These are phyloP conservation scores for Chrysoperla carnea DNA, from an alignment of 1,140 invertebrate genomes.

Conservation along the genomic window DNA sequence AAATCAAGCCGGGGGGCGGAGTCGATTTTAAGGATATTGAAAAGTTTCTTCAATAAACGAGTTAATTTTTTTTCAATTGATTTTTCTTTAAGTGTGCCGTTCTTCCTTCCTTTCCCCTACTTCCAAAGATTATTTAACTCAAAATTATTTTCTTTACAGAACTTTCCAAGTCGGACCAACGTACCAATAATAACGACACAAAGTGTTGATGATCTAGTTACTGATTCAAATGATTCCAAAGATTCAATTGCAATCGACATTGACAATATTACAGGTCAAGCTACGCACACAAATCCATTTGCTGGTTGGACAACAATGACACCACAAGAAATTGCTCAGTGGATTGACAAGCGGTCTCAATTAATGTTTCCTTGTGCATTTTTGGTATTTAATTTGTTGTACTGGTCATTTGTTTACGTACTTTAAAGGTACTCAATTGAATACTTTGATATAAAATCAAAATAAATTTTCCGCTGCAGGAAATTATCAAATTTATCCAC, in stretches of 20 bases:
- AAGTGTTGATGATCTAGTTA: constrained; percentile 36
- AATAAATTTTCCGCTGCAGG: no score
- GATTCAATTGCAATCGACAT: constrained; percentile 21
- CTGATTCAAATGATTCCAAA: constrained; percentile 12
- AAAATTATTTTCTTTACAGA: constrained; percentile 25
- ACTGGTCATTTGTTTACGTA: constrained; percentile 63
- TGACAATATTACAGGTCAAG: constrained; percentile 20
- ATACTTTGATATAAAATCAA: background rate
- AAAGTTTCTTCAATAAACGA: no score
- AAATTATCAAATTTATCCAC: no score
- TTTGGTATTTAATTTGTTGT: constrained; percentile 64
- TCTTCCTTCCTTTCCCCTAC: no score
- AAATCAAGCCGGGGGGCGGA: no score
- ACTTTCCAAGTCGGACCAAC: constrained; percentile 39
- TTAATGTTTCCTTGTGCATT: constrained; percentile 61
- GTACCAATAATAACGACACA: constrained; percentile 44
- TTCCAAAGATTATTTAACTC: no score
- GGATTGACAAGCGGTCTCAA: constrained; percentile 66
- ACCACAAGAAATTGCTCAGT: constrained; percentile 68
- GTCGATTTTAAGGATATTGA: no score
- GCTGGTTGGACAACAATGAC: constrained; percentile 65
- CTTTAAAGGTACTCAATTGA: background rate
- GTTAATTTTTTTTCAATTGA: no score
- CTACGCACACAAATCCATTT: constrained; percentile 14
- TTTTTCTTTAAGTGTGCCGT: no score